phyloP scores from a whole-genome alignment of 2,797 vertebrate species.

The Sebastes taczanowskii region DNA sequence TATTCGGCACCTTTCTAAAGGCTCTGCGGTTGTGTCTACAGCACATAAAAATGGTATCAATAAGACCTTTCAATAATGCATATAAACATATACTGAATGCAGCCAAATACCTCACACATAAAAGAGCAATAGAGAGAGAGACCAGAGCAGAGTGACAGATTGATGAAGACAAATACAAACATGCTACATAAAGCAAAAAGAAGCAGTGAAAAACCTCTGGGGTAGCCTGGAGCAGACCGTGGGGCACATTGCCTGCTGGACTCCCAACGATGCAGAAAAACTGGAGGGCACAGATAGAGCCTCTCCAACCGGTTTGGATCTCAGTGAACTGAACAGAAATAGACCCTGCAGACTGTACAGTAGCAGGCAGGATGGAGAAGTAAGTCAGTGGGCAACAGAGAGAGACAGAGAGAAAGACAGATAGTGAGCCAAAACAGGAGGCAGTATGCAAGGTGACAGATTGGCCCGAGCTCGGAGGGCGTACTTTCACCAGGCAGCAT shows the following conservation, averaged over 20 bases:
- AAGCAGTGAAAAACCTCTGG: slow-evolving; percentile 1
- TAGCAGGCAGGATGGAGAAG: slow-evolving; percentile 8
- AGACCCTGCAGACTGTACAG: slow-evolving; percentile 41
- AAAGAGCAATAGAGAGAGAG: not conserved
- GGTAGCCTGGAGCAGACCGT: not conserved
- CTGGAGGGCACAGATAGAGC: slow-evolving; percentile 39
- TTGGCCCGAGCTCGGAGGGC: slow-evolving; percentile 41
- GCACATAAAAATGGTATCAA: too few species aligned
- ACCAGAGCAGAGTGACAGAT: not conserved
- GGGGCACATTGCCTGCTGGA: slow-evolving; percentile 20
- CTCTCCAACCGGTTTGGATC: slow-evolving; percentile 40
- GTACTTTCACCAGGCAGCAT: slow-evolving; percentile 40
- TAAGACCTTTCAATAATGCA: too few species aligned
- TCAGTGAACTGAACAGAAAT: slow-evolving; percentile 45
- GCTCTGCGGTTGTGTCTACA: too few species aligned
- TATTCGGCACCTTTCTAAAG: too few species aligned
- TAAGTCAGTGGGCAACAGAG: not conserved
- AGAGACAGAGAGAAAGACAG: slow-evolving; percentile 16
- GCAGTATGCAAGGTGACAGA: slow-evolving; percentile 50
- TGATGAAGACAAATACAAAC: not conserved
- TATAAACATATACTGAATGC: too few species aligned
- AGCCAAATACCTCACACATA: too few species aligned
- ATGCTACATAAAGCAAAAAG: not conserved
- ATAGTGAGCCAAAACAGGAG: slow-evolving; percentile 31
- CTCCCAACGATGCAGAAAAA: slow-evolving; percentile 11